A percentile compares a stretch with the other conserved stretches of the same genome.
Evolutionary conservation across 2,797 vertebrate species (phyloP).

Genomic region (Harpagifer antarcticus): DNA sequence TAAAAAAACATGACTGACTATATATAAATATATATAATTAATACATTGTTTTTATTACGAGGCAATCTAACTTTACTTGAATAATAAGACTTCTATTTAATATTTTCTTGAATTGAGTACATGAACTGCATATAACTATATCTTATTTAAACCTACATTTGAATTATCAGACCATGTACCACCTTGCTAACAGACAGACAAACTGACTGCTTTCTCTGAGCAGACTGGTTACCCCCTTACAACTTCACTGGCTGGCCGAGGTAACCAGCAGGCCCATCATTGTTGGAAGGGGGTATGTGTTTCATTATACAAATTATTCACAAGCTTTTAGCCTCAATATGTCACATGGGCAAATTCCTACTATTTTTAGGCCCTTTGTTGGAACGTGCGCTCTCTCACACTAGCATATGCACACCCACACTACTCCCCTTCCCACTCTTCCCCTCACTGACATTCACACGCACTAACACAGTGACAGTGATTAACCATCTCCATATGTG

Average conservation of each 20-base stretch:
- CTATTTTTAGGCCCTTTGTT: constrained; percentile 84
- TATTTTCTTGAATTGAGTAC: neutral
- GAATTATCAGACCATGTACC: neutral
- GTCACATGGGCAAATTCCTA: constrained; percentile 79
- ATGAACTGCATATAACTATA: neutral
- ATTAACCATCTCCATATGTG: constrained; percentile 67
- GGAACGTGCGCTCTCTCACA: constrained; percentile 68
- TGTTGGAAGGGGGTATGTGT: constrained; percentile 64
- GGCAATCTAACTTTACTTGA: neutral
- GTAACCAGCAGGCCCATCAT: constrained; percentile 60
- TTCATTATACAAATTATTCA: constrained; percentile 83
- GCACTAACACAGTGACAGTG: constrained; percentile 54
- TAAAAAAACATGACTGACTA: neutral
- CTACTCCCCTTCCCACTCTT: constrained; percentile 19
- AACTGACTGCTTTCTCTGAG: constrained; percentile 17
- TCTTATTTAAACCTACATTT: neutral
- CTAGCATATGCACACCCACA: constrained; percentile 59
- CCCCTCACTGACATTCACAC: constrained; percentile 37
- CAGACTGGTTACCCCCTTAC: constrained; percentile 45
- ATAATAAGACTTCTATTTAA: neutral
- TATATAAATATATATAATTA: neutral
- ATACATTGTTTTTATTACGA: neutral
- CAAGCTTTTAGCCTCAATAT: constrained; percentile 84
- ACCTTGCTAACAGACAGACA: constrained; percentile 18
- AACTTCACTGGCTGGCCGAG: constrained; percentile 53